Percentiles rank a stretch among this genome's conserved stretches.
Evolutionary conservation across 1,140 invertebrate genomes (phyloP).

Genomic region (Solenopsis fugax): DNA sequence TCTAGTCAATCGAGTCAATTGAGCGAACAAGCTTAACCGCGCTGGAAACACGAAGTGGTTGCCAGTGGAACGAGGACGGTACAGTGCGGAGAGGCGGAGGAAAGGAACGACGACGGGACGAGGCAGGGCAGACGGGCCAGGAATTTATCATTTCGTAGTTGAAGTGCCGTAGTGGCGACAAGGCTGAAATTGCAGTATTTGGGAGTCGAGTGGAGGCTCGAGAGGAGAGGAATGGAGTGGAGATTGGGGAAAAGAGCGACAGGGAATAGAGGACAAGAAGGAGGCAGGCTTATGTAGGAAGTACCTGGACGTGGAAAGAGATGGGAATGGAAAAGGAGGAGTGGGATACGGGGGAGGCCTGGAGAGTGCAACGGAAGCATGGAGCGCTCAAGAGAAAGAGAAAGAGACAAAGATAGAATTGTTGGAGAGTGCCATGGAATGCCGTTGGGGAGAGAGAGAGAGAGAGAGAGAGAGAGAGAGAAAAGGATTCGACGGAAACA

Average conservation of each 20-base stretch:
- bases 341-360: no score
- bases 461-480: no score
- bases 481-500: constrained; percentile 58
- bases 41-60: constrained; percentile 60
- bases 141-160: constrained; percentile 82
- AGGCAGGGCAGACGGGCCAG: constrained; percentile 64
- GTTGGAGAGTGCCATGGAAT: constrained; percentile 58
- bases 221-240: constrained; percentile 73
- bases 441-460: constrained; percentile 26
- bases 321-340: neutral
- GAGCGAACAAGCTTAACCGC: constrained; percentile 66
- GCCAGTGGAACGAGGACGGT: constrained; percentile 35
- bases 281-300: constrained; percentile 17
- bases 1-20: constrained; percentile 69
- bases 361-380: neutral
- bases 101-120: constrained; percentile 28
- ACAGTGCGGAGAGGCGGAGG: neutral
- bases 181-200: constrained; percentile 82
- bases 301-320: constrained; percentile 50
- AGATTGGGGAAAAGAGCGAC: constrained; percentile 74
- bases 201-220: constrained; percentile 77
- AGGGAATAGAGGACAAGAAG: constrained; percentile 55
- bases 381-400: neutral
- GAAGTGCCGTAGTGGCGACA: constrained; percentile 78
- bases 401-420: constrained; percentile 40